Evolutionary conservation across 2,888 invertebrate genomes (phyloP).

Genomic region (Phaonia tiefii): DNA sequence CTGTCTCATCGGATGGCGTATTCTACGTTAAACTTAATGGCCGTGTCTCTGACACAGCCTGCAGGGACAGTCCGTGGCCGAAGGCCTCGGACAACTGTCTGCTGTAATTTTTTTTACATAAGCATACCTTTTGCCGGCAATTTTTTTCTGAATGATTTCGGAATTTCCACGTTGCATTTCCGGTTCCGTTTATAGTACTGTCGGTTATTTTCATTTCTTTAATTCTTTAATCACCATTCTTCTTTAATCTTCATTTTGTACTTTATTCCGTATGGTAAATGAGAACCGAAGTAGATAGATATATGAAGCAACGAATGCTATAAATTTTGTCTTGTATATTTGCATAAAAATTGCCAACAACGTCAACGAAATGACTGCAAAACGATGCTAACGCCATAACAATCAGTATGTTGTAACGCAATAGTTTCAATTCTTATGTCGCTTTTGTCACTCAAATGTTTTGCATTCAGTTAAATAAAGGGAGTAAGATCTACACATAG

Average conservation of each 20-base stretch:
- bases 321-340: constrained; percentile 41
- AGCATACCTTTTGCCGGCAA: constrained; percentile 2
- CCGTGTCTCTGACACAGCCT: too few relatives aligned
- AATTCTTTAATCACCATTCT: neutral
- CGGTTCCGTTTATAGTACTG: constrained; percentile 36
- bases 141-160: constrained; percentile 27
- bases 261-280: too few relatives aligned
- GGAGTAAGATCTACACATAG: too few relatives aligned
- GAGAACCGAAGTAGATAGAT: too few relatives aligned
- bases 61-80: too few relatives aligned
- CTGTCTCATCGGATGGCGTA: too few relatives aligned
- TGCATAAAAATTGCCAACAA: constrained; percentile 16
- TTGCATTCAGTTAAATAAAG: too few relatives aligned
- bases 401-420: constrained; percentile 47
- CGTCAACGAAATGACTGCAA: neutral
- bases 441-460: too few relatives aligned
- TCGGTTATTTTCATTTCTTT: constrained; percentile 9
- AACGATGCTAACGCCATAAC: constrained; percentile 38
- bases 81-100: too few relatives aligned
- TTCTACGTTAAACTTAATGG: too few relatives aligned
- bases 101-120: too few relatives aligned
- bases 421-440: constrained; percentile 4
- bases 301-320: constrained; percentile 23
- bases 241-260: neutral
- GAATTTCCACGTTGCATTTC: constrained; percentile 35